Evolutionary conservation across 2,113 vertebrate genomes (phyloP), one percentile per base, ranked within the genome.

Genomic region (Morone saxatilis): DNA sequence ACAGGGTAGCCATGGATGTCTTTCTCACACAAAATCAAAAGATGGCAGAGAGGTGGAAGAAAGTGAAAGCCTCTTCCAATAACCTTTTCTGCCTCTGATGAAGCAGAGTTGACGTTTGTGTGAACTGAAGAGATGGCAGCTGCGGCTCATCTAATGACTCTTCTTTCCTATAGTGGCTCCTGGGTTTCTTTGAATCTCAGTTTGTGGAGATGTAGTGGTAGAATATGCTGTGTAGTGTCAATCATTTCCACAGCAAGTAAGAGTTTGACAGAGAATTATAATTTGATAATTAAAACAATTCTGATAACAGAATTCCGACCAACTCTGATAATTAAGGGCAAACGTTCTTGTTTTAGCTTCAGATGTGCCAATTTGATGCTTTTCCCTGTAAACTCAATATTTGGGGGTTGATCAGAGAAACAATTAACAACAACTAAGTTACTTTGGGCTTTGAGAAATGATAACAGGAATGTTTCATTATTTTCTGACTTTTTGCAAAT

Each of bases 91-190:
- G 20, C 53, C 71, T 57, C 22, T 20, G 43, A 59, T 1, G n/a
- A 70, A 61, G 66, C 61, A 56, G 2, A 85, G 17, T 20, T 76
- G 71, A 84, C 51, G 53, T 77, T 80, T 76, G 74, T 66, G 78
- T 86, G 84, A 85, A 54, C 71, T 65, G 76, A 81, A 65, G 66
- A 76, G 74, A 81, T 43, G 31, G 56, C 72, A 86, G 70, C 80
- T 65, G 63, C 0, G 10, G 13, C 66, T 76, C 77, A 62, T 56
- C 38, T 57, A 48, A 62, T 78, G 59, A 70, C 86, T 72, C 40
- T 31, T 63, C 38, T 36, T 54, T 40, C 12, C 65, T 63, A 67
- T 56, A 31, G 13, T 53, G 63, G 51, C 56, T 89, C 48, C 36
- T 31, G 47, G 20, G 16, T 57, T 66, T 84, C 41, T 74, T 78